These are phyloP conservation scores for Listronotus oregonensis DNA, from an alignment of 1,140 invertebrate genomes.

Conservation along the genomic window DNA sequence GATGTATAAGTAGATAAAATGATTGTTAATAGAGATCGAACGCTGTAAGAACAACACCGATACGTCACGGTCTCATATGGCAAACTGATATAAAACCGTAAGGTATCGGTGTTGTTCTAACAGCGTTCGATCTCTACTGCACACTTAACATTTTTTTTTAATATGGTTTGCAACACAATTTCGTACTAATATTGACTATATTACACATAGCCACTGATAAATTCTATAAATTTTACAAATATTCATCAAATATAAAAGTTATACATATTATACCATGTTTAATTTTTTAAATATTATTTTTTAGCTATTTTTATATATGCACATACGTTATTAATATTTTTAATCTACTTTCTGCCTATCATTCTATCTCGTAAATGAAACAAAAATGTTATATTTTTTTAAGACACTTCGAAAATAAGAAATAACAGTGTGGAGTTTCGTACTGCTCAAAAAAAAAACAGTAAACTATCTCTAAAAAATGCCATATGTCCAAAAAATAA, in stretches of 20 bases:
- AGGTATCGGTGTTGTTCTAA: too few relatives aligned
- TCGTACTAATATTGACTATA: slow-evolving; percentile 39
- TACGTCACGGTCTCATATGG: too few relatives aligned
- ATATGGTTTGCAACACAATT: slow-evolving; percentile 38
- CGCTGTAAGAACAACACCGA: too few relatives aligned
- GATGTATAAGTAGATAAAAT: too few relatives aligned
- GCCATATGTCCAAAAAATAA: slow-evolving; percentile 24
- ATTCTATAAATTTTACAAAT: slow-evolving; percentile 25
- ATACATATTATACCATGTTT: slow-evolving; percentile 39
- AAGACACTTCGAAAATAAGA: too few relatives aligned
- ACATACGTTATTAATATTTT: slow-evolving; percentile 15
- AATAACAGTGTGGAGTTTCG: too few relatives aligned
- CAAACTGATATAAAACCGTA: too few relatives aligned
- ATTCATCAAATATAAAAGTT: slow-evolving; percentile 42
- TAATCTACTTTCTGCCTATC: slow-evolving; percentile 14
- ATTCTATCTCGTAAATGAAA: slow-evolving; percentile 28
- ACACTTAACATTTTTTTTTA: too few relatives aligned
- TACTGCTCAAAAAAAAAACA: too few relatives aligned
- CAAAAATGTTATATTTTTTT: slow-evolving; percentile 7
- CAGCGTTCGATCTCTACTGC: too few relatives aligned
- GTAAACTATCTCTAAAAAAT: slow-evolving; percentile 37
- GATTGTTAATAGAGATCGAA: too few relatives aligned
- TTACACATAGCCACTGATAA: slow-evolving; percentile 30
- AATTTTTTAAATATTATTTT: slow-evolving; percentile 32
- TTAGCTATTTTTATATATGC: background rate